phyloP scores from a whole-genome alignment of 2,888 invertebrate genomes.

The Chloromyia formosa region DNA sequence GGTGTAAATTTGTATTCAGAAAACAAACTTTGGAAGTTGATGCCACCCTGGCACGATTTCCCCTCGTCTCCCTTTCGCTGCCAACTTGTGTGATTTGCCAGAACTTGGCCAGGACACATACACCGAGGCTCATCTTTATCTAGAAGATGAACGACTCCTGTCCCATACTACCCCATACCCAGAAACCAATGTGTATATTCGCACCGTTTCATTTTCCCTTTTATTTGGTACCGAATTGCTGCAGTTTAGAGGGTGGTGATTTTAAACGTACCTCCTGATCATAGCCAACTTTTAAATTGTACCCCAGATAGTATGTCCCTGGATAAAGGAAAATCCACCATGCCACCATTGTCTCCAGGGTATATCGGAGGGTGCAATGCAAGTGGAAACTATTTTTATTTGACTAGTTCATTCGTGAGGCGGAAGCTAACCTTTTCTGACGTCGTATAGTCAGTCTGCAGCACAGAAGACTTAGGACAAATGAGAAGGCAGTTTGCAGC shows the following conservation, averaged over 20 bases:
- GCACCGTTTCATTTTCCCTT: constrained; percentile 40
- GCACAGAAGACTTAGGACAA: too few relatives aligned
- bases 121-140: constrained; percentile 40
- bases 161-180: constrained; percentile 1
- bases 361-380: constrained; percentile 5
- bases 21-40: constrained; percentile 49
- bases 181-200: neutral
- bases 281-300: constrained; percentile 41
- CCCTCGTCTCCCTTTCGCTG: neutral
- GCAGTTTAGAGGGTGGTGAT: constrained; percentile 40
- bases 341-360: neutral
- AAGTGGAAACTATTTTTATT: constrained; percentile 35
- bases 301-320: constrained; percentile 38
- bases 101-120: constrained; percentile 13
- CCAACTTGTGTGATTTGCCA: neutral
- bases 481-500: too few relatives aligned
- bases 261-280: constrained; percentile 30
- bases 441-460: neutral
- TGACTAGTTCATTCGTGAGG: constrained; percentile 1
- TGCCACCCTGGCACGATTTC: constrained; percentile 42
- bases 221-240: constrained; percentile 38
- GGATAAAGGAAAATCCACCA: constrained; percentile 18
- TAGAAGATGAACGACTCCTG: constrained; percentile 24
- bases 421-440: neutral
- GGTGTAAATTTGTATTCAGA: constrained; percentile 50